phyloP scores from a whole-genome alignment of 1,140 invertebrate genomes.

The Telenomus remus region DNA sequence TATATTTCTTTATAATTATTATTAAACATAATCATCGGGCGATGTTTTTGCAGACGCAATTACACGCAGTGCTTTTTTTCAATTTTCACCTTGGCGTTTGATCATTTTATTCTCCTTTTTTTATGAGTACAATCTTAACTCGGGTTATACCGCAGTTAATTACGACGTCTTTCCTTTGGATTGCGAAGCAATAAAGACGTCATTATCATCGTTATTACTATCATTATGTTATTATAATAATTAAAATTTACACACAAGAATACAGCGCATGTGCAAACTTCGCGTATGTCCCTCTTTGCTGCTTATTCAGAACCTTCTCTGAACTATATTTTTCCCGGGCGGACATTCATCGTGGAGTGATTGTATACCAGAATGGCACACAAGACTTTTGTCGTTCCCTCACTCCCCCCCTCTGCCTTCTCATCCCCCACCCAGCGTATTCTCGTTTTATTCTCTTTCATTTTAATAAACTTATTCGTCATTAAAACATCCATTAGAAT shows the following conservation, averaged over 20 bases:
- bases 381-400: no score
- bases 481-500: no score
- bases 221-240: slow-evolving; percentile 62
- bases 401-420: no score
- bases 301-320: slow-evolving; percentile 50
- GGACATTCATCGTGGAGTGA: slow-evolving; percentile 32
- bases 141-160: slow-evolving; percentile 58
- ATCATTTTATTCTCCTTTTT: slow-evolving; percentile 59
- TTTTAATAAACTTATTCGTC: no score
- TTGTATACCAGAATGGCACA: slow-evolving; percentile 7
- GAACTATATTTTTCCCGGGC: slow-evolving; percentile 50
- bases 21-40: slow-evolving; percentile 51
- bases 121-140: slow-evolving; percentile 55
- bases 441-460: no score
- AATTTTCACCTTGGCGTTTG: slow-evolving; percentile 57
- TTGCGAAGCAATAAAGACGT: slow-evolving; percentile 61
- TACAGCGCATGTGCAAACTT: slow-evolving; percentile 43
- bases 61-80: slow-evolving; percentile 45
- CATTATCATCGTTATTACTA: slow-evolving; percentile 61
- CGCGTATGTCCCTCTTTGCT: slow-evolving; percentile 47
- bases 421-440: no score
- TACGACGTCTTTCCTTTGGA: slow-evolving; percentile 58
- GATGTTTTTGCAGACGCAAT: slow-evolving; percentile 54
- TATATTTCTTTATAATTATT: slow-evolving; percentile 53
- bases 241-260: slow-evolving; percentile 59